phyloP scores from a whole-genome alignment of 2,888 invertebrate genomes.

The Halocaridina rubra region DNA sequence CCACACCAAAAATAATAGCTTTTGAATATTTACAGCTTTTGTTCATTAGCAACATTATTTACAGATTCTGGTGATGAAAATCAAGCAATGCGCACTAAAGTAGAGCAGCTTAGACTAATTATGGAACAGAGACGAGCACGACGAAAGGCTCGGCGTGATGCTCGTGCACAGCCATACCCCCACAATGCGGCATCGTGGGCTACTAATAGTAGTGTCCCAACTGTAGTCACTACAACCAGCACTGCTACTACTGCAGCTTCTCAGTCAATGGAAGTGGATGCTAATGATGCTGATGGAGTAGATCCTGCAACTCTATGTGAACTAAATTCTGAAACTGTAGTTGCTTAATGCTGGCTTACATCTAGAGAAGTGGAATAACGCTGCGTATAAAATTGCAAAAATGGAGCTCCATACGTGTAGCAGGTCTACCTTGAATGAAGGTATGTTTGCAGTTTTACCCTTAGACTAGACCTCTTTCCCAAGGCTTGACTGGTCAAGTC shows the following conservation, averaged over 20 bases:
- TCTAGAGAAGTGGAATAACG: not conserved
- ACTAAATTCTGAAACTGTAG: slow-evolving; percentile 62
- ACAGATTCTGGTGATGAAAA: slow-evolving; percentile 73
- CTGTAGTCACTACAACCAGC: slow-evolving; percentile 41
- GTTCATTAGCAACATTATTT: too few relatives aligned
- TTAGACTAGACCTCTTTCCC: too few relatives aligned
- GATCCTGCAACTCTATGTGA: slow-evolving; percentile 53
- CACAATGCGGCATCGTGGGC: slow-evolving; percentile 25
- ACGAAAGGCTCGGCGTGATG: slow-evolving; percentile 74
- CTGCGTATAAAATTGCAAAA: too few relatives aligned
- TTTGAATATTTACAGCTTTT: too few relatives aligned
- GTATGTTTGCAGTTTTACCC: too few relatives aligned
- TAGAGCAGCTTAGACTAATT: slow-evolving; percentile 86
- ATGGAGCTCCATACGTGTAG: too few relatives aligned
- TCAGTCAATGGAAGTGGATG: slow-evolving; percentile 53
- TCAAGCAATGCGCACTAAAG: slow-evolving; percentile 84
- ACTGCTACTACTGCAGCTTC: slow-evolving; percentile 29
- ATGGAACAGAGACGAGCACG: slow-evolving; percentile 85
- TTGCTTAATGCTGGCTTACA: slow-evolving; percentile 58
- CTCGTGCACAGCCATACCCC: slow-evolving; percentile 67
- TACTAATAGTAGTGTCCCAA: slow-evolving; percentile 36
- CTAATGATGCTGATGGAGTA: slow-evolving; percentile 26
- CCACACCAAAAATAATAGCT: too few relatives aligned
- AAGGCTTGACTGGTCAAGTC: slow-evolving; percentile 7
- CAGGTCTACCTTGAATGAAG: too few relatives aligned